Conservation (phyloP, 1,140 invertebrate genomes). For the Samia ricini region DNA sequence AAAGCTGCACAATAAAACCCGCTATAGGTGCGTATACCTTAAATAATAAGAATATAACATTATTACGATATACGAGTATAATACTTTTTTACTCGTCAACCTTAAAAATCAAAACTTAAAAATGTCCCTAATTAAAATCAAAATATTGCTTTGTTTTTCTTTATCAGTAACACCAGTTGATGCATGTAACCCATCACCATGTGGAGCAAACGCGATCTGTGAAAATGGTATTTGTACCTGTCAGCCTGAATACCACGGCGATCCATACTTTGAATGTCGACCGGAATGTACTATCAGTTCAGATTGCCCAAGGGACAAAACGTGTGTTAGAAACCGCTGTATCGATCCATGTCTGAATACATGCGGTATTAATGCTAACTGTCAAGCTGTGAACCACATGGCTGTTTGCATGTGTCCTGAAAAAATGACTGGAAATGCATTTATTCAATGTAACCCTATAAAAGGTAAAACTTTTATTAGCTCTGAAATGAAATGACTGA, state of each 20-base stretch:
- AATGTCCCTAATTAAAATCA: no score
- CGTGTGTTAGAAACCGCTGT: slow-evolving; percentile 85
- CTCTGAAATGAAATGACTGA: no score
- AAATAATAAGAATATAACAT: background rate
- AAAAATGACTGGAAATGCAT: slow-evolving; percentile 85
- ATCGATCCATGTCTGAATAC: slow-evolving; percentile 83
- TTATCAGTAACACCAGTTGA: slow-evolving; percentile 64
- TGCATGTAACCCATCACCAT: slow-evolving; percentile 80
- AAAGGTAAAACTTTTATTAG: slow-evolving; percentile 70
- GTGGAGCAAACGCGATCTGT: slow-evolving; percentile 87
- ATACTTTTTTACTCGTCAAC: no score
- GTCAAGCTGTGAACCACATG: slow-evolving; percentile 85
- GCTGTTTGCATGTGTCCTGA: slow-evolving; percentile 85
- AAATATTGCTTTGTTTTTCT: no score
- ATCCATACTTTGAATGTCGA: slow-evolving; percentile 82
- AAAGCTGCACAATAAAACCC: slow-evolving; percentile 77
- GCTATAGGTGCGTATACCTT: slow-evolving; percentile 58
- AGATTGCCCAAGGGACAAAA: slow-evolving; percentile 84
- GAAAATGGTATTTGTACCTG: slow-evolving; percentile 88
- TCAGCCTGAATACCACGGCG: slow-evolving; percentile 84
- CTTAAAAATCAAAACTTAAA: no score
- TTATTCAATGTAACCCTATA: slow-evolving; percentile 80
- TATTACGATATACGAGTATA: background rate
- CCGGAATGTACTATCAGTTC: slow-evolving; percentile 86
- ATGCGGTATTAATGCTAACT: slow-evolving; percentile 85